Conservation (phyloP, 2,888 invertebrate species). For the Onthophagus sagittarius region DNA sequence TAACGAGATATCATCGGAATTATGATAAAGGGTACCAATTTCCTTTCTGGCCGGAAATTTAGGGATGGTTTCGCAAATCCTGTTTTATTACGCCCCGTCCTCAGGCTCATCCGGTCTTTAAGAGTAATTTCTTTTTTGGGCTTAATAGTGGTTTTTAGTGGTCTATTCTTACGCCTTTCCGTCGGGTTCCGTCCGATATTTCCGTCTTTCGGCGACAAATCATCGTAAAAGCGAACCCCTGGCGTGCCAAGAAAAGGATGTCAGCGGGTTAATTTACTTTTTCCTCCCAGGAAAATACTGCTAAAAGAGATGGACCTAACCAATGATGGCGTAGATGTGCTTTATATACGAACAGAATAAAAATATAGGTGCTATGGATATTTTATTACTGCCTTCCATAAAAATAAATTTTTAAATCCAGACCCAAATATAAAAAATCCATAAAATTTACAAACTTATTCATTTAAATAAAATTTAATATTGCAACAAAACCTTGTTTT, state of each 20-base stretch:
- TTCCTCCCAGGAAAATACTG: not conserved
- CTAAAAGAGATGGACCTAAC: not conserved
- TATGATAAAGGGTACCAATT: not conserved
- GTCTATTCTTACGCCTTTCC: not conserved
- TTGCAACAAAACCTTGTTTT: not conserved
- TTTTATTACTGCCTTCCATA: no score
- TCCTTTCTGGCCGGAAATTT: not conserved
- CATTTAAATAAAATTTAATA: not conserved
- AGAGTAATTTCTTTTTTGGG: not conserved
- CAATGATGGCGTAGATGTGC: not conserved
- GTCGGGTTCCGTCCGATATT: conserved; percentile 1
- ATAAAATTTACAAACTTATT: no score
- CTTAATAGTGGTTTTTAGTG: not conserved
- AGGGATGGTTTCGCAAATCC: not conserved
- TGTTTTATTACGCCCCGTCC: not conserved
- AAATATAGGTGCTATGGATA: no score
- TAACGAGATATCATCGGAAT: not conserved
- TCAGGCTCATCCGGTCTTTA: not conserved
- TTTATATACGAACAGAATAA: not conserved
- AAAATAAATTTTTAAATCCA: no score
- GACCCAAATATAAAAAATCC: no score
- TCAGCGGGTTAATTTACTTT: not conserved
- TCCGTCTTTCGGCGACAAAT: conserved; percentile 7
- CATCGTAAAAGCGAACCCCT: conserved; percentile 10
- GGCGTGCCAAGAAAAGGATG: not conserved